These are phyloP conservation scores for Diloba caeruleocephala DNA, from an alignment of 2,888 invertebrate species.

Conservation along the genomic window DNA sequence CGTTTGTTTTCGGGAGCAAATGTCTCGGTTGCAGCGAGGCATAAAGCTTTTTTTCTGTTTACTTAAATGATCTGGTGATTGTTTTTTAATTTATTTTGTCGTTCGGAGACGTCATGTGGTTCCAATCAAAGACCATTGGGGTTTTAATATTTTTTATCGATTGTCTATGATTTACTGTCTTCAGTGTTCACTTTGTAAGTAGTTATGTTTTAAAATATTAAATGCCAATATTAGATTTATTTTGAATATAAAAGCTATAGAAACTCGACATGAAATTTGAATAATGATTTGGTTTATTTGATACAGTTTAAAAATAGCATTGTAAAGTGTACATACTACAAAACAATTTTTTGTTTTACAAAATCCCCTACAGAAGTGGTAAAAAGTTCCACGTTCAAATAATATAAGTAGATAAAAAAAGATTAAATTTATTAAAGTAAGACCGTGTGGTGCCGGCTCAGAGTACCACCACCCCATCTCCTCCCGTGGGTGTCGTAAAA, in stretches of 20 bases:
- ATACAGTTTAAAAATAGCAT: no score
- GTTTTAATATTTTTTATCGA: constrained; percentile 78
- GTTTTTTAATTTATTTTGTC: constrained; percentile 88
- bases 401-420: no score
- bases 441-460: no score
- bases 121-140: constrained; percentile 80
- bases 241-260: not conserved
- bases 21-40: constrained; percentile 79
- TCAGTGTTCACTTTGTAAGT: constrained; percentile 29
- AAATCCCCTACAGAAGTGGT: no score
- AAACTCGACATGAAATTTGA: not conserved
- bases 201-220: constrained; percentile 26
- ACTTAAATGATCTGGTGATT: constrained; percentile 87
- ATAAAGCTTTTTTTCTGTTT: constrained; percentile 84
- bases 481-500: no score
- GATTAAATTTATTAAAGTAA: no score
- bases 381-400: no score
- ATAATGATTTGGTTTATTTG: no score
- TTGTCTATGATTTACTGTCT: constrained; percentile 60
- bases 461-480: no score
- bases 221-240: not conserved
- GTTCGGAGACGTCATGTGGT: constrained; percentile 85
- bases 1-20: constrained; percentile 81
- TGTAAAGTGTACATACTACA: no score
- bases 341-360: no score